Evolutionary conservation across 2,888 invertebrate species (phyloP).

Genomic region (Nephrotoma flavescens): DNA sequence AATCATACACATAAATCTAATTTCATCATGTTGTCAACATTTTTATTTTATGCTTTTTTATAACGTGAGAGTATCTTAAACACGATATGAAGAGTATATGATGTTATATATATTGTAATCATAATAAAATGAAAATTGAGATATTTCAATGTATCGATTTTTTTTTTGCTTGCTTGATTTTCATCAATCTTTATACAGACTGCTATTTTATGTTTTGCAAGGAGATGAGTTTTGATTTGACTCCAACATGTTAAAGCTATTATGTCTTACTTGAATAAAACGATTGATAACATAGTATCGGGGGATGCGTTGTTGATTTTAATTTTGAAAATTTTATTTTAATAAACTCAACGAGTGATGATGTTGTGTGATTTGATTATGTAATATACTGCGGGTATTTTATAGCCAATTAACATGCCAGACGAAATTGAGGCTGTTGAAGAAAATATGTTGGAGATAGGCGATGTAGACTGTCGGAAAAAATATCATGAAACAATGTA

Average conservation of each 20-base stretch:
- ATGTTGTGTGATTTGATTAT: neutral
- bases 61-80: neutral
- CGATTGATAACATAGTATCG: neutral
- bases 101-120: neutral
- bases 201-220: neutral
- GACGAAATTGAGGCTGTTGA: neutral
- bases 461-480: too few relatives aligned
- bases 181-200: neutral
- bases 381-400: neutral
- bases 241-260: neutral
- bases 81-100: neutral
- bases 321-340: neutral
- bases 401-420: neutral
- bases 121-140: neutral
- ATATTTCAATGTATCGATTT: neutral
- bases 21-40: neutral
- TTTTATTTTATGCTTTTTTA: neutral
- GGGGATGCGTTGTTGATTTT: neutral
- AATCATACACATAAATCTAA: neutral
- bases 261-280: neutral
- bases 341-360: neutral
- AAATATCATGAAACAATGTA: too few relatives aligned
- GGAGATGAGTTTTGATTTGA: neutral
- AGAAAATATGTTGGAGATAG: neutral
- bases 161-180: neutral